These are phyloP conservation scores for Malurus cyaneus DNA, from an alignment of 2,113 vertebrate genomes.

Conservation along the genomic window DNA sequence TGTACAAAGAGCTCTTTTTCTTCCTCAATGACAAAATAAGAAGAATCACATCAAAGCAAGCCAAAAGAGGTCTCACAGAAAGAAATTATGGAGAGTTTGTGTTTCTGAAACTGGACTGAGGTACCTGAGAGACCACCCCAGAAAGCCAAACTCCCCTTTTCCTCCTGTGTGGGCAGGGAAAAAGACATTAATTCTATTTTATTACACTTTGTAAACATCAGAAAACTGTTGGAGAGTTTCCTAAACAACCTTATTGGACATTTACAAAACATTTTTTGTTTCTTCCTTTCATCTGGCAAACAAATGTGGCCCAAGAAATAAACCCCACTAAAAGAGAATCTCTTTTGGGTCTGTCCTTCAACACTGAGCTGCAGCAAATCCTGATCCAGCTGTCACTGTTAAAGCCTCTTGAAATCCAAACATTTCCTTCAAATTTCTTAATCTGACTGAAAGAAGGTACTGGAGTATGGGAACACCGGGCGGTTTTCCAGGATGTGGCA, in stretches of 20 bases:
- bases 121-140: not conserved
- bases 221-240: not conserved
- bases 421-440: not conserved
- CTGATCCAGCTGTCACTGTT: not conserved
- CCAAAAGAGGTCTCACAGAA: not conserved
- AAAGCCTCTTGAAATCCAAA: not conserved
- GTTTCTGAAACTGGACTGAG: not conserved
- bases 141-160: not conserved
- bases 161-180: not conserved
- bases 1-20: not conserved
- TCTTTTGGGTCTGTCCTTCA: not conserved
- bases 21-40: not conserved
- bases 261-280: not conserved
- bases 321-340: not conserved
- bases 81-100: not conserved
- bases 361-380: not conserved
- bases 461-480: not conserved
- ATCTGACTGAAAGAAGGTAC: not conserved
- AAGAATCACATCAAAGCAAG: not conserved
- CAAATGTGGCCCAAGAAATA: not conserved
- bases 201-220: not conserved
- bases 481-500: not conserved
- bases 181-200: not conserved
- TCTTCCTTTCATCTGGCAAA: conserved; percentile 2
- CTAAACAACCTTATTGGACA: not conserved